These are phyloP conservation scores for Drosophila bunnanda DNA, from an alignment of 2,888 invertebrate species.

Conservation along the genomic window DNA sequence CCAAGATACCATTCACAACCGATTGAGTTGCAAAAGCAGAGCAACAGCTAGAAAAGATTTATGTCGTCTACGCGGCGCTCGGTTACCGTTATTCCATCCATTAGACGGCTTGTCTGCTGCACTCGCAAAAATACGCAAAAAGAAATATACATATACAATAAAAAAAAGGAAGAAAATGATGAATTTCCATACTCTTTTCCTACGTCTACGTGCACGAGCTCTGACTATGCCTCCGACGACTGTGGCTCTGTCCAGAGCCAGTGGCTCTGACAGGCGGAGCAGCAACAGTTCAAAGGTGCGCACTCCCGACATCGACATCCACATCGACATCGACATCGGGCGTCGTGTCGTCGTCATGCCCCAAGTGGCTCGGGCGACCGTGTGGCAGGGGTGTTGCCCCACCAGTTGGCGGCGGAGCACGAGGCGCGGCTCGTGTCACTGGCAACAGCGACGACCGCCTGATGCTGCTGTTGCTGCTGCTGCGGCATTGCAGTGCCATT, in stretches of 20 bases:
- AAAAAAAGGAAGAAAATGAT: slow-evolving; percentile 67
- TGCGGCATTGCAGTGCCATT: slow-evolving; percentile 27
- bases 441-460: slow-evolving; percentile 32
- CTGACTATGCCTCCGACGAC: slow-evolving; percentile 39
- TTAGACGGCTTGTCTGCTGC: slow-evolving; percentile 52
- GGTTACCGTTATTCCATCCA: slow-evolving; percentile 16
- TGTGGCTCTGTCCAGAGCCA: slow-evolving; percentile 65
- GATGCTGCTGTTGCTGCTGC: not conserved
- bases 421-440: slow-evolving; percentile 73
- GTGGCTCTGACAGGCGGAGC: slow-evolving; percentile 66
- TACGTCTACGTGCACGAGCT: slow-evolving; percentile 60
- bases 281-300: slow-evolving; percentile 70
- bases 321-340: slow-evolving; percentile 29
- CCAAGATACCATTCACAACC: slow-evolving; percentile 22
- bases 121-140: slow-evolving; percentile 51
- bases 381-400: slow-evolving; percentile 12
- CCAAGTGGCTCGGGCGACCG: slow-evolving; percentile 46
- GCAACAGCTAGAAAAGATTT: slow-evolving; percentile 59
- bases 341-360: slow-evolving; percentile 58
- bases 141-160: slow-evolving; percentile 26
- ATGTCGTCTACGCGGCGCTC: slow-evolving; percentile 62
- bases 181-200: slow-evolving; percentile 75
- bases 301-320: slow-evolving; percentile 38
- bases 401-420: slow-evolving; percentile 54
- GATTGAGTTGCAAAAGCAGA: slow-evolving; percentile 33